These are phyloP conservation scores for Barnardius zonarius DNA, from an alignment of 2,113 vertebrate species.

Conservation along the genomic window DNA sequence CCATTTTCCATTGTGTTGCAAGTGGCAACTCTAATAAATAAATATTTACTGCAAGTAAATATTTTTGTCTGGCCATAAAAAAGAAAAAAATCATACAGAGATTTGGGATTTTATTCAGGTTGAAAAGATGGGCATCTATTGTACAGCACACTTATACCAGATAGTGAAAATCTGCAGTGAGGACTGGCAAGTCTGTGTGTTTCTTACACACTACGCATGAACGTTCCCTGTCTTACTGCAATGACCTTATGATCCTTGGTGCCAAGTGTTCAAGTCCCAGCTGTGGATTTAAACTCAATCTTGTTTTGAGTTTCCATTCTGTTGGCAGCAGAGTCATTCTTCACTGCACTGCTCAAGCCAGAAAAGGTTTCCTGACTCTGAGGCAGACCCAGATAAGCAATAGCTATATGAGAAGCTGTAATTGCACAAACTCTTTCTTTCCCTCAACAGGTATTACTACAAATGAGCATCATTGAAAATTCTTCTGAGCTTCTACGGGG, in stretches of 20 bases:
- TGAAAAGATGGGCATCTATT: not conserved
- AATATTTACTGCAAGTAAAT: not conserved
- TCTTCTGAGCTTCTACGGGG: conserved; percentile 52
- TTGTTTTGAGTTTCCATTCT: conserved; percentile 71
- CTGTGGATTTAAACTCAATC: conserved; percentile 75
- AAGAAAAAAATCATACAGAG: not conserved
- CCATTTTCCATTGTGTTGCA: not conserved
- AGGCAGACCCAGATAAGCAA: conserved; percentile 61
- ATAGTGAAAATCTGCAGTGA: conserved; percentile 9
- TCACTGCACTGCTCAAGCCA: conserved; percentile 60
- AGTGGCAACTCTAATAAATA: not conserved
- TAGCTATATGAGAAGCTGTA: conserved; percentile 60
- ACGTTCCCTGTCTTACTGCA: conserved; percentile 44
- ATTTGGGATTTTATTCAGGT: not conserved
- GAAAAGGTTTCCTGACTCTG: conserved; percentile 27
- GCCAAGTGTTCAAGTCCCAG: conserved; percentile 66
- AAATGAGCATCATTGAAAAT: conserved; percentile 44
- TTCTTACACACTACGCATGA: conserved; percentile 49
- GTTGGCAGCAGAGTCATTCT: conserved; percentile 61
- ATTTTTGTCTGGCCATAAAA: not conserved
- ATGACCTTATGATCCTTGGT: conserved; percentile 61
- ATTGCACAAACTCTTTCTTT: conserved; percentile 61
- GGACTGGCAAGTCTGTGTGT: not conserved
- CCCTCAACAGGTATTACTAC: conserved; percentile 43
- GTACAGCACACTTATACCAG: not conserved